These are phyloP conservation scores for Nymphalis io DNA, from an alignment of 1,140 invertebrate genomes.

Conservation along the genomic window DNA sequence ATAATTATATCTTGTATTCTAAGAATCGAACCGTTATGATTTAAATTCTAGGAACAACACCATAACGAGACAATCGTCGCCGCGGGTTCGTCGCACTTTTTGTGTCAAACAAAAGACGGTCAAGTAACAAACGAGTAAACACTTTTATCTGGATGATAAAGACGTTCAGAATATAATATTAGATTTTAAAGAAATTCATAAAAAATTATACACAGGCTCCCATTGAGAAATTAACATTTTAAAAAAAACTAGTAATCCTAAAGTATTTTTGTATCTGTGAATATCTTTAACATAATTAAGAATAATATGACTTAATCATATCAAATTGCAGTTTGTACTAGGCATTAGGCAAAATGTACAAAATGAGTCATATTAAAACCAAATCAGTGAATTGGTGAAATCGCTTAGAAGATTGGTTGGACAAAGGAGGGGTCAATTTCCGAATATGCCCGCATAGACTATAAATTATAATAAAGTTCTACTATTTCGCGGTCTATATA, in stretches of 20 bases:
- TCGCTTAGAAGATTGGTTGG: constrained; percentile 23
- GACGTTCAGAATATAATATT: background rate
- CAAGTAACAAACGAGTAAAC: constrained; percentile 1
- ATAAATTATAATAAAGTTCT: constrained; percentile 42
- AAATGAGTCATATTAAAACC: background rate
- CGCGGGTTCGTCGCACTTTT: constrained; percentile 33
- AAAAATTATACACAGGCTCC: background rate
- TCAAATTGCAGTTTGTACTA: background rate
- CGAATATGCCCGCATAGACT: constrained; percentile 52
- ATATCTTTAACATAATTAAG: background rate
- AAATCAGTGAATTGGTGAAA: constrained; percentile 8
- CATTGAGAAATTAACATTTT: too few relatives aligned
- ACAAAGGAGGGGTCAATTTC: constrained; percentile 55
- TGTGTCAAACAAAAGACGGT: constrained; percentile 26
- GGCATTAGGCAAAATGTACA: background rate
- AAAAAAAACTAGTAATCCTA: too few relatives aligned
- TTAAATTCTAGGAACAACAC: constrained; percentile 27
- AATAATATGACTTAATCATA: background rate
- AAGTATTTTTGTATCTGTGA: too few relatives aligned
- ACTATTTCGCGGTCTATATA: constrained; percentile 37
- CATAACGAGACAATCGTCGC: constrained; percentile 15
- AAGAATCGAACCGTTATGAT: constrained; percentile 28
- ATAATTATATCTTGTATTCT: constrained; percentile 21
- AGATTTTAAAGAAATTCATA: background rate
- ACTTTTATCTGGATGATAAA: background rate